Conservation (phyloP, 1,140 invertebrate species). For the Anthonomus grandis region DNA sequence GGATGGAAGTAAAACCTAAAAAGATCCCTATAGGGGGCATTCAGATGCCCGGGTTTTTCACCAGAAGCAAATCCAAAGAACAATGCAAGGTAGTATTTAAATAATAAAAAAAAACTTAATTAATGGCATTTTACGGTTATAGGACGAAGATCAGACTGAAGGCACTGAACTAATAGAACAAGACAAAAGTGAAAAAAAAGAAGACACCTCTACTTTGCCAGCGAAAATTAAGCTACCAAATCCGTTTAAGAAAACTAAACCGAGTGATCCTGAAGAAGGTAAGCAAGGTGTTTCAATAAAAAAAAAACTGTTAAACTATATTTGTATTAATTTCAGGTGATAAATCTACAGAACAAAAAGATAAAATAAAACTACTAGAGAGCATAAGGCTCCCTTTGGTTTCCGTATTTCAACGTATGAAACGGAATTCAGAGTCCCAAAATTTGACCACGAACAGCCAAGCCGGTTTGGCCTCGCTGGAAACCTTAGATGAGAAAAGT, state of each 20-base stretch:
- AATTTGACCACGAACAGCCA: slow-evolving; percentile 48
- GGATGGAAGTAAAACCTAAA: slow-evolving; percentile 68
- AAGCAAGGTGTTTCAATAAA: not conserved
- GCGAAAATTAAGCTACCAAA: slow-evolving; percentile 47
- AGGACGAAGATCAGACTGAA: slow-evolving; percentile 41
- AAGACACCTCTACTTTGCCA: slow-evolving; percentile 36
- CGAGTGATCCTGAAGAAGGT: slow-evolving; percentile 42
- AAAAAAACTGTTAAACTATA: not conserved
- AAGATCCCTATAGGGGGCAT: slow-evolving; percentile 80
- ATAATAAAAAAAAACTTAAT: not conserved
- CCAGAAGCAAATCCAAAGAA: slow-evolving; percentile 70
- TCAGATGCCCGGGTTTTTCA: slow-evolving; percentile 78
- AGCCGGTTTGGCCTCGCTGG: slow-evolving; percentile 72
- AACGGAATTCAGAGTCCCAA: slow-evolving; percentile 37
- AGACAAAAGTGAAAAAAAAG: slow-evolving; percentile 38
- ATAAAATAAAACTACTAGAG: slow-evolving; percentile 54
- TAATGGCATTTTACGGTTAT: slow-evolving; percentile 18
- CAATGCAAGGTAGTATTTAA: slow-evolving; percentile 54
- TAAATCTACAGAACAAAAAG: slow-evolving; percentile 38
- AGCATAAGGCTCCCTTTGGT: slow-evolving; percentile 63
- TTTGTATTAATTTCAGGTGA: slow-evolving; percentile 21
- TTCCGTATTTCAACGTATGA: slow-evolving; percentile 55
- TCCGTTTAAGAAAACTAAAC: slow-evolving; percentile 47
- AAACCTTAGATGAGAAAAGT: slow-evolving; percentile 65
- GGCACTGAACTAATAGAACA: slow-evolving; percentile 43